Conservation (phyloP, 2,797 vertebrate genomes). For the Toxotes lorentzi region DNA sequence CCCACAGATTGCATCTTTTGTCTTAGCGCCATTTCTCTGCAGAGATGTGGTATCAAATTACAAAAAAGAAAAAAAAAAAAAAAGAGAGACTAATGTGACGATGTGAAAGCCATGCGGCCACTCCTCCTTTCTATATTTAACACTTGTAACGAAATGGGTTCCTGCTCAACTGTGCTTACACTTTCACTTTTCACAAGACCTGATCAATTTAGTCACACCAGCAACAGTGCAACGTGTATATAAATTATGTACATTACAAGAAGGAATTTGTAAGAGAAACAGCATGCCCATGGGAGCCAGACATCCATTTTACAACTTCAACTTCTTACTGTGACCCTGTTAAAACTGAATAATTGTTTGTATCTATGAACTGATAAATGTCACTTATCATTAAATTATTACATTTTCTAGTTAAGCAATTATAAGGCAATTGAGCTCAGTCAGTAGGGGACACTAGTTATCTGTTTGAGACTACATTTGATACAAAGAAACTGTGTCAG, state of each 20-base stretch:
- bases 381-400: not conserved
- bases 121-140: slow-evolving; percentile 81
- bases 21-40: slow-evolving; percentile 62
- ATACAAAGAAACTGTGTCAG: not conserved
- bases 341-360: not conserved
- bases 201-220: not conserved
- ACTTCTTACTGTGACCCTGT: not conserved
- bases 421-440: not conserved
- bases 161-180: slow-evolving; percentile 24
- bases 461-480: slow-evolving; percentile 23
- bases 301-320: not conserved
- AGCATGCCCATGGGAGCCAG: not conserved
- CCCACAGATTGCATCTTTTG: slow-evolving; percentile 62
- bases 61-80: slow-evolving; percentile 48
- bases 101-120: slow-evolving; percentile 63
- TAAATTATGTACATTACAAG: slow-evolving; percentile 13
- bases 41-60: slow-evolving; percentile 74
- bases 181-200: slow-evolving; percentile 41
- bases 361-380: not conserved
- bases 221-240: not conserved
- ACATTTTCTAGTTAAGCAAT: not conserved
- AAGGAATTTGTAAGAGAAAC: not conserved
- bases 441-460: not conserved
- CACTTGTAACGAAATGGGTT: slow-evolving; percentile 52
- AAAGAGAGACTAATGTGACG: slow-evolving; percentile 49